phyloP scores from a whole-genome alignment of 2,113 vertebrate genomes.

The Tor tambroides region DNA sequence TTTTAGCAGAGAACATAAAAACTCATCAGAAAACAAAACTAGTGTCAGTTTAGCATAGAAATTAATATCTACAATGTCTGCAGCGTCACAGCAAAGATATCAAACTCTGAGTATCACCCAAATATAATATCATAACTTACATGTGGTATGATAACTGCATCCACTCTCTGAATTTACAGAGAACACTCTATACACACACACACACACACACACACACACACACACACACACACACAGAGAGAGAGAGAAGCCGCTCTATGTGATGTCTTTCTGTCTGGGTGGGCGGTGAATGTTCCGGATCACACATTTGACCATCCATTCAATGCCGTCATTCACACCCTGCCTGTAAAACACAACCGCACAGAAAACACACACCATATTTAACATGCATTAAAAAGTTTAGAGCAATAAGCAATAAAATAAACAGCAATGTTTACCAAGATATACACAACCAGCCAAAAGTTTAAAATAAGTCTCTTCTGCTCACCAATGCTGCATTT shows the following conservation, averaged over 20 bases:
- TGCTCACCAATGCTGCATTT: too few relatives aligned
- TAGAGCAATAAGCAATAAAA: too few relatives aligned
- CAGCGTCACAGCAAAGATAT: background rate
- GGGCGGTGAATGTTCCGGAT: conserved; percentile 87
- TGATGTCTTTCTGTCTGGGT: conserved; percentile 88
- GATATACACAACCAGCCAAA: too few relatives aligned
- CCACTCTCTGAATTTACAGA: background rate
- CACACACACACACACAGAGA: background rate
- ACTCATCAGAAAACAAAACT: background rate
- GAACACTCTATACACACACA: background rate
- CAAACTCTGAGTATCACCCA: background rate
- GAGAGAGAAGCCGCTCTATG: too few relatives aligned
- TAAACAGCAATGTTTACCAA: too few relatives aligned
- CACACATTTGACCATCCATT: conserved; percentile 92
- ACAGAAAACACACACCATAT: too few relatives aligned
- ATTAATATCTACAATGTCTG: background rate
- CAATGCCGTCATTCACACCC: conserved; percentile 87
- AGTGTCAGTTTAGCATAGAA: background rate
- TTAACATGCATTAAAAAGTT: too few relatives aligned
- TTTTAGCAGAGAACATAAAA: background rate
- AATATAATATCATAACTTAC: conserved; percentile 19
- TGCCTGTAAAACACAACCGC: conserved; percentile 68
- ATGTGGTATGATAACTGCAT: background rate
- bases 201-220: too few relatives aligned
- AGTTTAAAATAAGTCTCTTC: too few relatives aligned